Evolutionary conservation across 35 echinoderm and acorn worm species (phyloP).

Genomic region (Strongylocentrotus purpuratus): DNA sequence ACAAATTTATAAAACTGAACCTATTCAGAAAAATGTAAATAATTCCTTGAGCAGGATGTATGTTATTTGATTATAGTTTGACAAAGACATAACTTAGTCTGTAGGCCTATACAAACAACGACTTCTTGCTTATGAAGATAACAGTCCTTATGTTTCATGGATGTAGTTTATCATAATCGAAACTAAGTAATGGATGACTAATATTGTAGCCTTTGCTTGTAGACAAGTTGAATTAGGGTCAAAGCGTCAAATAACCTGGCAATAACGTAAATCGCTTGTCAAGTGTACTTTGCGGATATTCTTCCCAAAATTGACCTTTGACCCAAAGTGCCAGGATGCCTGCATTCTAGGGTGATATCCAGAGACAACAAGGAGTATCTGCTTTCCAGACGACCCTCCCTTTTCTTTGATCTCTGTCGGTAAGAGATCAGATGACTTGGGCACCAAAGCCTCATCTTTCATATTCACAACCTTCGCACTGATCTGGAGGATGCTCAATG

Average conservation of each 20-base stretch:
- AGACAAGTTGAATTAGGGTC: conserved; percentile 7
- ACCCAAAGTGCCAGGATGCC: not conserved
- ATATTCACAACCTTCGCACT: not conserved
- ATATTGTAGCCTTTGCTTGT: not conserved
- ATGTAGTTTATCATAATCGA: not conserved
- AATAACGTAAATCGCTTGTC: not conserved
- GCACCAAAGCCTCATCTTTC: not conserved
- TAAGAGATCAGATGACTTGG: not conserved
- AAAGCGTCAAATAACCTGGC: not conserved
- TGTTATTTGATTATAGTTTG: no score
- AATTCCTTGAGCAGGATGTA: no score
- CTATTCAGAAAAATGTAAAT: no score
- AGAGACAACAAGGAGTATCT: conserved; percentile 10
- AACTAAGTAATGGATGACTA: not conserved
- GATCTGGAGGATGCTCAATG: not conserved
- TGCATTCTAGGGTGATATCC: not conserved
- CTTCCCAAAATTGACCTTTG: not conserved
- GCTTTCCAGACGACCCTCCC: not conserved
- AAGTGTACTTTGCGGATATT: not conserved
- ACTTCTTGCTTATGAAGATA: not conserved
- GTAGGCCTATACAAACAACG: no score
- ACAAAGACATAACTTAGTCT: no score
- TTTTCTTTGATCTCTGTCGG: conserved; percentile 17
- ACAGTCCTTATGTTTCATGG: not conserved
- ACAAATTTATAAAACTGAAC: no score